Conservation (phyloP, 2,797 vertebrate genomes). For the Chanos chanos region DNA sequence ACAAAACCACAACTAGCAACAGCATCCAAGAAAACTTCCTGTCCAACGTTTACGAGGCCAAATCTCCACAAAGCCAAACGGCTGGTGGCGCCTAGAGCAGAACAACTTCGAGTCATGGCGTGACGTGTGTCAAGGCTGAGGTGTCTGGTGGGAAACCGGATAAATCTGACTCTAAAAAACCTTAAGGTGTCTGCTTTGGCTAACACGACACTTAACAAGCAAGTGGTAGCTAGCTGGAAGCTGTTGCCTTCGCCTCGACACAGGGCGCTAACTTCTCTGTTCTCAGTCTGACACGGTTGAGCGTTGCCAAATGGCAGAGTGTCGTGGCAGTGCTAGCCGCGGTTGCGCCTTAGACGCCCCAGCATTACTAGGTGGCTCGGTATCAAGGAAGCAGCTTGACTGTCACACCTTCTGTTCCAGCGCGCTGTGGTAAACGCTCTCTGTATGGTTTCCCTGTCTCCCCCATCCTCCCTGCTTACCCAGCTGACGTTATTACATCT, state of each 20-base stretch:
- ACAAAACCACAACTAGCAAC: slow-evolving; percentile 16
- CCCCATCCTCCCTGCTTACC: slow-evolving; percentile 30
- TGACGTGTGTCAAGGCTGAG: slow-evolving; percentile 40
- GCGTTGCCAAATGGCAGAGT: slow-evolving; percentile 49
- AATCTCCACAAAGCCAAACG: slow-evolving; percentile 32
- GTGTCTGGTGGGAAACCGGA: slow-evolving; percentile 49
- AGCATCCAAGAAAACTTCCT: slow-evolving; percentile 41
- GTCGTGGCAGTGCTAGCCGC: slow-evolving; percentile 6
- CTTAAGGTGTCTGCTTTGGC: slow-evolving; percentile 44
- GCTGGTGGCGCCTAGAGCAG: slow-evolving; percentile 31
- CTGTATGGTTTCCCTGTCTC: slow-evolving; percentile 47
- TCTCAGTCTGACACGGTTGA: slow-evolving; percentile 34
- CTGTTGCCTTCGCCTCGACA: slow-evolving; percentile 36
- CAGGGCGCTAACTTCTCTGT: slow-evolving; percentile 29
- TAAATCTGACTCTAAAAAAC: slow-evolving; percentile 31
- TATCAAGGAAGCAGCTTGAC: slow-evolving; percentile 44
- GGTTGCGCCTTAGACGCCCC: slow-evolving; percentile 28
- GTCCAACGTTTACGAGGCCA: slow-evolving; percentile 37
- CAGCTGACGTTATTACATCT: too few relatives aligned
- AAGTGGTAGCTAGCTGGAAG: slow-evolving; percentile 23
- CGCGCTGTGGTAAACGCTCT: slow-evolving; percentile 43
- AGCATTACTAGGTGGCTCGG: slow-evolving; percentile 34
- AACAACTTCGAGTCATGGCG: slow-evolving; percentile 40
- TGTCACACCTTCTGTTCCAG: slow-evolving; percentile 45
- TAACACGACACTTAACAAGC: slow-evolving; percentile 35